Evolutionary conservation across 2,797 vertebrate species (phyloP), one percentile per base, ranked within the genome.

Genomic region (Notamacropus eugenii): DNA sequence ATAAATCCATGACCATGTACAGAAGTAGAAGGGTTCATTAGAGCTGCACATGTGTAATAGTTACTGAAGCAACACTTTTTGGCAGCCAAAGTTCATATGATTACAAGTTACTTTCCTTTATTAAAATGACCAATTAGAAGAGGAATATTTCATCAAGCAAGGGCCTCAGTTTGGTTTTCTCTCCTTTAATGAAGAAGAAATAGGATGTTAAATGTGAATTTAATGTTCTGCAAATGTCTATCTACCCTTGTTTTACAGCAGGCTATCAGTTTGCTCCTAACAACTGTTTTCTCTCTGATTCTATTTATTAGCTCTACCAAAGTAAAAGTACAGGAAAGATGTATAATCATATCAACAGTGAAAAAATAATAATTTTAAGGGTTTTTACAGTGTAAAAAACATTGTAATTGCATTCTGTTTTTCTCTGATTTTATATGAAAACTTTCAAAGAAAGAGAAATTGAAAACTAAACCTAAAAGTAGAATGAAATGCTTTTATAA

Each of bases 101-200:
- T 95, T 97, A 92, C 54, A 94, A 97, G 92, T 96, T 96, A 93
- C 90, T 98, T 34, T 97, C 54, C 95, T 96, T 50, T 57, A 97
- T 96, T 97, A 97, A 96, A 97, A 94, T 96, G 94, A 97, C 92
- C 98, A 97, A 96, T 98, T 98, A 98, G 58, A 96, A 59, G 91
- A n/a, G 93, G 91, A 95, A 93, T 97, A 59, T 97, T 97, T 96
- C 87, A 95, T 95, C 93, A 97, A 95, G 31, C 34, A 95, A 52
- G 11, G 59, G 97, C 90, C 90, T 46, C 96, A 46, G 31, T 67
- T 95, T 96, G 27, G 96, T 96, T 98, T 95, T 94, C 52, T 74
- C 56, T 74, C 55, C 46, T 95, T 97, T 97, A 97, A 97, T 94
- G 91, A 97, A 96, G 95, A 92, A 90, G 95, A 96, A 57, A 93